Percentiles rank a stretch among this genome's conserved stretches.
Conservation (phyloP, 2,113 vertebrate genomes). For the Ariopsis seemanni region DNA sequence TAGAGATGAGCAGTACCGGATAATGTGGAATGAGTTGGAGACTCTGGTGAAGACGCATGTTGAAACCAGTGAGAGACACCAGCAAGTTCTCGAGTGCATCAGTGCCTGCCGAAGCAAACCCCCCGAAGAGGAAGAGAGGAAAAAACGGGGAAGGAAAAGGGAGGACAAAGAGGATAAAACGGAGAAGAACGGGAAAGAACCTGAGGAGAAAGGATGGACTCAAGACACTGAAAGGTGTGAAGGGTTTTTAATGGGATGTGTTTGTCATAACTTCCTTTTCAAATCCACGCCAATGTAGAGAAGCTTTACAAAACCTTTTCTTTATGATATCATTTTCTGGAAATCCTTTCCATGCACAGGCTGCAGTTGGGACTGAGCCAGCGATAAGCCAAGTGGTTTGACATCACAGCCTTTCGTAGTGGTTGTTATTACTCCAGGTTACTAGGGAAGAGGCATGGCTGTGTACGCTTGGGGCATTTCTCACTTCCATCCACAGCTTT, state of each 20-base stretch:
- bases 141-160: conserved; percentile 92
- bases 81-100: conserved; percentile 91
- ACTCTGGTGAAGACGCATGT: conserved; percentile 92
- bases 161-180: conserved; percentile 93
- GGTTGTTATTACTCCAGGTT: background rate
- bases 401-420: background rate
- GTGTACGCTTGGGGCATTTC: background rate
- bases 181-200: conserved; percentile 86
- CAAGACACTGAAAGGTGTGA: conserved; percentile 87
- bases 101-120: conserved; percentile 94
- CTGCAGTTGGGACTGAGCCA: background rate
- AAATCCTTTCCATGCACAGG: background rate
- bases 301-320: too few species aligned
- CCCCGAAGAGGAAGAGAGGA: conserved; percentile 92
- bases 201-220: conserved; percentile 86
- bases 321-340: background rate
- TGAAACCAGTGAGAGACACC: conserved; percentile 87
- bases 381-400: background rate
- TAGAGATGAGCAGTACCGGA: conserved; percentile 97
- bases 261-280: background rate
- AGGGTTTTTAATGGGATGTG: background rate
- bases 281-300: background rate
- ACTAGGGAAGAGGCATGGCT: background rate
- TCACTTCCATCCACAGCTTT: background rate
- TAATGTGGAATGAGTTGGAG: conserved; percentile 99